Percentiles rank a stretch among this genome's conserved stretches.
Evolutionary conservation across 2,888 invertebrate genomes (phyloP).

Genomic region (Acanthopleura granulata): DNA sequence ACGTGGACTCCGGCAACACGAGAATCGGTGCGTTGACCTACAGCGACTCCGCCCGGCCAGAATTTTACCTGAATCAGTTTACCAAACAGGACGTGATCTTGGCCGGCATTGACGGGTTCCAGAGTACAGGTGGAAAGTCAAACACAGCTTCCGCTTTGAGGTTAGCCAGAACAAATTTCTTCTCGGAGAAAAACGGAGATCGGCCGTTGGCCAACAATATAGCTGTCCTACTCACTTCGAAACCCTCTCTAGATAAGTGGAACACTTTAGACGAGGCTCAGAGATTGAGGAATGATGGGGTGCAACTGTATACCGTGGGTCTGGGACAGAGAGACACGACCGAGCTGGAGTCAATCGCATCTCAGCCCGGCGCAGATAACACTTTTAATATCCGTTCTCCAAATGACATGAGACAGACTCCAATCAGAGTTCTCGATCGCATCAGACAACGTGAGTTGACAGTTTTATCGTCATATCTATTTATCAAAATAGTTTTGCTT

Average conservation of each 20-base stretch:
- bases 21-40: slow-evolving; percentile 50
- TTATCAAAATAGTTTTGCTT: too few species aligned
- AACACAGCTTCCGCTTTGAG: slow-evolving; percentile 12
- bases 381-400: neutral
- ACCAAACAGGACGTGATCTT: neutral
- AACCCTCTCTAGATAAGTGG: slow-evolving; percentile 5
- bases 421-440: neutral
- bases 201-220: slow-evolving; percentile 48
- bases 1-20: slow-evolving; percentile 49
- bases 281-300: neutral
- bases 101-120: neutral
- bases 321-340: neutral
- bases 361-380: neutral
- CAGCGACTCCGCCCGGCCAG: slow-evolving; percentile 29
- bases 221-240: slow-evolving; percentile 51
- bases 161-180: slow-evolving; percentile 37
- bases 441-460: neutral
- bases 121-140: neutral
- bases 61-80: neutral
- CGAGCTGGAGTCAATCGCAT: slow-evolving; percentile 6
- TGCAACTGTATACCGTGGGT: neutral
- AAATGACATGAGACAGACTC: neutral
- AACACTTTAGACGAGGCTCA: slow-evolving; percentile 8
- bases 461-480: neutral
- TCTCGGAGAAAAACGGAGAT: slow-evolving; percentile 48